Conservation (phyloP, 2,113 vertebrate genomes). For the Gasterosteus nipponicus region DNA sequence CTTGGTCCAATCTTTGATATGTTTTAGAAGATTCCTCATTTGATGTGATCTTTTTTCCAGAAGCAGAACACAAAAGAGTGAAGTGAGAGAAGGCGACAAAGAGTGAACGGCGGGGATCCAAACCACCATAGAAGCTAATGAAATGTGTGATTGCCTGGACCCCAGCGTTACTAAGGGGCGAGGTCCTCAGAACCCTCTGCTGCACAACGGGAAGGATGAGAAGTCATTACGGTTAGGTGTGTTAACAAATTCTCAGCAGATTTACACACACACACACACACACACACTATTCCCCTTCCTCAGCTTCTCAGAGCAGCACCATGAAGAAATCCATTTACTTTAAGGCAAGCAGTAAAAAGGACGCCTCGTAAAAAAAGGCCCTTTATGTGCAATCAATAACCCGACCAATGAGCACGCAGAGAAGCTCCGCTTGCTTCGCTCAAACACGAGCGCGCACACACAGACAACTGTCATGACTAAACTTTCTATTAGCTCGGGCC, state of each 20-base stretch:
- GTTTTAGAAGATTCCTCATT: slow-evolving; percentile 11
- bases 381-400: slow-evolving; percentile 80
- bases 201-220: slow-evolving; percentile 46
- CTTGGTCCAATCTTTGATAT: background rate
- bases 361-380: slow-evolving; percentile 67
- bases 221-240: slow-evolving; percentile 58
- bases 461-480: slow-evolving; percentile 36
- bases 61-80: slow-evolving; percentile 2
- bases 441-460: slow-evolving; percentile 24
- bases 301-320: slow-evolving; percentile 44
- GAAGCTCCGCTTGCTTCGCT: slow-evolving; percentile 48
- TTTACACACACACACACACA: background rate
- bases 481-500: slow-evolving; percentile 58
- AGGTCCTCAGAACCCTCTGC: slow-evolving; percentile 47
- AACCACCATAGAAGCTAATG: slow-evolving; percentile 55
- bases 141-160: slow-evolving; percentile 66
- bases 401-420: slow-evolving; percentile 64
- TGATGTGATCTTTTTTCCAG: slow-evolving; percentile 16
- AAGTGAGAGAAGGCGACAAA: slow-evolving; percentile 10
- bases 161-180: slow-evolving; percentile 37
- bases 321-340: slow-evolving; percentile 78
- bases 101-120: slow-evolving; percentile 25
- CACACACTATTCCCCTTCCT: slow-evolving; percentile 31
- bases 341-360: slow-evolving; percentile 71
- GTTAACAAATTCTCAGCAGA: slow-evolving; percentile 42